Percentiles rank a stretch among this genome's conserved stretches.
These are phyloP conservation scores for Onychomys leucogaster DNA, from an alignment of 2,797 vertebrate genomes.

Conservation along the genomic window DNA sequence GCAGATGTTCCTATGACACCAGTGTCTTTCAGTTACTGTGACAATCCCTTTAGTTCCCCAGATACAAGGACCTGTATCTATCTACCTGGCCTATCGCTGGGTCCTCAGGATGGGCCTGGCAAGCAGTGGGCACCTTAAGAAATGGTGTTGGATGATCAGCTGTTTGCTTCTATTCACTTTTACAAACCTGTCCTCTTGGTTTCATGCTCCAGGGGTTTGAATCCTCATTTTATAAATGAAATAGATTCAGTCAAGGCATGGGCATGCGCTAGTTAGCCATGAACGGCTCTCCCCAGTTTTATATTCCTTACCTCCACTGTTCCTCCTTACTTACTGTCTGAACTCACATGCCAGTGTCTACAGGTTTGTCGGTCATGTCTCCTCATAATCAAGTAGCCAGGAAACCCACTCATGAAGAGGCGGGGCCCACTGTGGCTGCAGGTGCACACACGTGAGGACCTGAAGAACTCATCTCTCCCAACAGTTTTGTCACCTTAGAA, in stretches of 20 bases:
- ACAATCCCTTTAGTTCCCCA: not conserved
- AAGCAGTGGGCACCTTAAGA: not conserved
- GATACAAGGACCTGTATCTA: not conserved
- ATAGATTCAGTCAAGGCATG: not conserved
- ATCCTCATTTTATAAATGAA: constrained; percentile 4
- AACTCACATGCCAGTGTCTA: not conserved
- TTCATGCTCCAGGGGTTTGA: not conserved
- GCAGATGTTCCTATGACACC: too few relatives aligned
- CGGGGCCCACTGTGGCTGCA: not conserved
- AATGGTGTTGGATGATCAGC: not conserved
- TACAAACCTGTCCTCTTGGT: not conserved
- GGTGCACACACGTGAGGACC: not conserved
- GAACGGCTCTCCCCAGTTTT: not conserved
- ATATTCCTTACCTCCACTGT: not conserved
- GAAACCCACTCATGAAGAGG: not conserved
- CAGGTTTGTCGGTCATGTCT: not conserved
- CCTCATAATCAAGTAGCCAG: not conserved
- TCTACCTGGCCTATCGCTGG: not conserved
- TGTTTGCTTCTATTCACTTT: not conserved
- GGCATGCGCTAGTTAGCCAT: not conserved
- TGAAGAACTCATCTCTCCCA: not conserved
- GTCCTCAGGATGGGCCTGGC: too few relatives aligned
- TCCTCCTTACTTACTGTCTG: not conserved
- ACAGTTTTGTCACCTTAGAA: not conserved
- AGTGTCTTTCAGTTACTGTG: not conserved